phyloP scores from a whole-genome alignment of 1,140 invertebrate species.

The Cydia pomonella region DNA sequence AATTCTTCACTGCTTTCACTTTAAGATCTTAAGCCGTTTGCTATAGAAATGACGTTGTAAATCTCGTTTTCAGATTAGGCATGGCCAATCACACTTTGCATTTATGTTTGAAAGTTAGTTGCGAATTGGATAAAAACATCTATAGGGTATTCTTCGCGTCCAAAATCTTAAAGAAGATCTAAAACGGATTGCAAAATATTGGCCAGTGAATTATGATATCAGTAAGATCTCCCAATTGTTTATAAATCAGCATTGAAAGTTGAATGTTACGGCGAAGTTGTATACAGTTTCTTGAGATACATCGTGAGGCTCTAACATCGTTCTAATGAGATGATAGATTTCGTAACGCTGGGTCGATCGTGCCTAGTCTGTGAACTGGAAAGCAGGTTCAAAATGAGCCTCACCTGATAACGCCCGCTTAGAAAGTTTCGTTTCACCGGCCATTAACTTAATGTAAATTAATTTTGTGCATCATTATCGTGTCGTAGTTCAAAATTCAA shows the following conservation, averaged over 20 bases:
- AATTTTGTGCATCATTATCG: constrained; percentile 44
- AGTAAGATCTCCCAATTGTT: constrained; percentile 19
- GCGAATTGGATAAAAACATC: background rate
- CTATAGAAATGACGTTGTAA: constrained; percentile 27
- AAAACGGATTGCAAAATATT: constrained; percentile 17
- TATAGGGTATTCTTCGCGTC: background rate
- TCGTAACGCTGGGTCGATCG: constrained; percentile 32
- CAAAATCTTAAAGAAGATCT: background rate
- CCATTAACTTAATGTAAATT: constrained; percentile 57
- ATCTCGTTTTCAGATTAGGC: constrained; percentile 26
- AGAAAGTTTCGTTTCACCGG: constrained; percentile 62
- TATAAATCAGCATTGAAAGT: constrained; percentile 31
- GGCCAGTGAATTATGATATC: constrained; percentile 17
- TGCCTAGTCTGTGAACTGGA: constrained; percentile 44
- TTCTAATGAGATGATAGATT: constrained; percentile 33
- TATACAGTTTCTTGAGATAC: constrained; percentile 19
- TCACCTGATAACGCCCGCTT: constrained; percentile 44
- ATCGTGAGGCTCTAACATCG: constrained; percentile 26
- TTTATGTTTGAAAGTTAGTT: constrained; percentile 25
- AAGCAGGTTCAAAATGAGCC: constrained; percentile 42
- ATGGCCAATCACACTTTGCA: constrained; percentile 3
- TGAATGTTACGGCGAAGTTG: background rate
- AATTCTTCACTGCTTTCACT: constrained; percentile 30
- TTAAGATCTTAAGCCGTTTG: constrained; percentile 21
- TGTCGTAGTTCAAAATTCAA: constrained; percentile 59